A percentile compares a stretch with the other conserved stretches of the same genome.
These are phyloP conservation scores for Drosophila ficusphila DNA, from an alignment of 1,140 invertebrate genomes.

Conservation along the genomic window DNA sequence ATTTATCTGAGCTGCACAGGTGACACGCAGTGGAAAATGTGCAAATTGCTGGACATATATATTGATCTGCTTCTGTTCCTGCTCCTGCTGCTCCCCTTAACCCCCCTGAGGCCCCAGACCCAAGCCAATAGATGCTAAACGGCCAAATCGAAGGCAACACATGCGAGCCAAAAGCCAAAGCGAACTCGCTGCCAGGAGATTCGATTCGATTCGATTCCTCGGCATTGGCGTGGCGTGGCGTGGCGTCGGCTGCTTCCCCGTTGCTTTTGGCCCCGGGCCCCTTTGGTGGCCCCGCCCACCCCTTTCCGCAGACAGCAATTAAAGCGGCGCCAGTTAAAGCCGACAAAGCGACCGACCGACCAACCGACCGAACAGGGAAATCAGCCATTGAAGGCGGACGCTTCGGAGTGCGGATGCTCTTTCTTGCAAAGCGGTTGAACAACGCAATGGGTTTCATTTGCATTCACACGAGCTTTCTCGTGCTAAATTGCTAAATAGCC, in stretches of 20 bases:
- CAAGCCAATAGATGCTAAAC: conserved; percentile 76
- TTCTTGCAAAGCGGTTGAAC: too few relatives aligned
- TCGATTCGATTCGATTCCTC: too few relatives aligned
- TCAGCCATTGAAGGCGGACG: background rate
- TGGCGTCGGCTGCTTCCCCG: conserved; percentile 29
- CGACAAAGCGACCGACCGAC: conserved; percentile 45
- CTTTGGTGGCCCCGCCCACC: background rate
- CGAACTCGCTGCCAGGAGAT: conserved; percentile 15
- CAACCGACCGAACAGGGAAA: conserved; percentile 42
- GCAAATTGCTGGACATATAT: conserved; percentile 77
- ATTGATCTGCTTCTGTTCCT: conserved; percentile 42
- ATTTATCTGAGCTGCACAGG: conserved; percentile 77
- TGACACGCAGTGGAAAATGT: conserved; percentile 77
- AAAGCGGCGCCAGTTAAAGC: conserved; percentile 49
- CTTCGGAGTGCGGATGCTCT: conserved; percentile 9
- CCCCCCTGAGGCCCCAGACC: conserved; percentile 14
- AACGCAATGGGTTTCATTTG: too few relatives aligned
- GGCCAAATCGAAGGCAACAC: conserved; percentile 80
- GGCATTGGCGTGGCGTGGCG: too few relatives aligned
- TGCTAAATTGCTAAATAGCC: too few relatives aligned
- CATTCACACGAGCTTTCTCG: too few relatives aligned
- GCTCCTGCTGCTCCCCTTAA: background rate
- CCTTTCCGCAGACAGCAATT: conserved; percentile 31
- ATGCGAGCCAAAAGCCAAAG: conserved; percentile 51
- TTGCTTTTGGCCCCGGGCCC: conserved; percentile 10